phyloP scores from a whole-genome alignment of 1,140 invertebrate genomes.

The Mamestra configurata region DNA sequence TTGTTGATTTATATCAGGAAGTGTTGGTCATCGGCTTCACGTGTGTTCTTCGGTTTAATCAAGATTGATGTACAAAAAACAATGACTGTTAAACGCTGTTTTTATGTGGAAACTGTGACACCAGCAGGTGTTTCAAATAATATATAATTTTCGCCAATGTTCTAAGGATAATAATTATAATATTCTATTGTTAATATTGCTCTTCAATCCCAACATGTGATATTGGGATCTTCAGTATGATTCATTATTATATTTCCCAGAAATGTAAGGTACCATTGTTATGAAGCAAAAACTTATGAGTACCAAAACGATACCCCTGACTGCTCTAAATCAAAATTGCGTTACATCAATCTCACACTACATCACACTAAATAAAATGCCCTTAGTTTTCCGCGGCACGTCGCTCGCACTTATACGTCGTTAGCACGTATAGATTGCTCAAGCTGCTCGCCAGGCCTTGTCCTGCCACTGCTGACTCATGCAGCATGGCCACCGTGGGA shows the following conservation, averaged over 20 bases:
- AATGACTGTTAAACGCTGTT: background rate
- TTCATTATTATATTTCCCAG: too few relatives aligned
- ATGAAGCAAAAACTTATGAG: background rate
- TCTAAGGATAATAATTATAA: background rate
- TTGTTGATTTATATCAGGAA: slow-evolving; percentile 77
- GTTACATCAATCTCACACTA: slow-evolving; percentile 53
- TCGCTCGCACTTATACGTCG: slow-evolving; percentile 63
- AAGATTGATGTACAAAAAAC: slow-evolving; percentile 43
- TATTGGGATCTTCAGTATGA: too few relatives aligned
- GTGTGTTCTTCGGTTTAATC: slow-evolving; percentile 33
- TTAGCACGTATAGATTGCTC: slow-evolving; percentile 78
- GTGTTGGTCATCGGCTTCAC: slow-evolving; percentile 56
- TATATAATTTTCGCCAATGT: background rate
- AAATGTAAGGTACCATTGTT: too few relatives aligned
- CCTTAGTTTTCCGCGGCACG: slow-evolving; percentile 64
- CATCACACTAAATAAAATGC: slow-evolving; percentile 60
- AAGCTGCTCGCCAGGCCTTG: slow-evolving; percentile 70
- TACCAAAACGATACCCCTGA: background rate
- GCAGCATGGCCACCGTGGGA: slow-evolving; percentile 72
- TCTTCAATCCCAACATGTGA: too few relatives aligned
- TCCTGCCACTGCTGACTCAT: slow-evolving; percentile 70
- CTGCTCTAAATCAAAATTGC: slow-evolving; percentile 5
- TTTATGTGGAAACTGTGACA: slow-evolving; percentile 10
- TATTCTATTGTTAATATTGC: too few relatives aligned
- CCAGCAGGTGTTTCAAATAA: background rate